phyloP scores from a whole-genome alignment of 2,888 invertebrate genomes.

The Agriopis leucophaearia region DNA sequence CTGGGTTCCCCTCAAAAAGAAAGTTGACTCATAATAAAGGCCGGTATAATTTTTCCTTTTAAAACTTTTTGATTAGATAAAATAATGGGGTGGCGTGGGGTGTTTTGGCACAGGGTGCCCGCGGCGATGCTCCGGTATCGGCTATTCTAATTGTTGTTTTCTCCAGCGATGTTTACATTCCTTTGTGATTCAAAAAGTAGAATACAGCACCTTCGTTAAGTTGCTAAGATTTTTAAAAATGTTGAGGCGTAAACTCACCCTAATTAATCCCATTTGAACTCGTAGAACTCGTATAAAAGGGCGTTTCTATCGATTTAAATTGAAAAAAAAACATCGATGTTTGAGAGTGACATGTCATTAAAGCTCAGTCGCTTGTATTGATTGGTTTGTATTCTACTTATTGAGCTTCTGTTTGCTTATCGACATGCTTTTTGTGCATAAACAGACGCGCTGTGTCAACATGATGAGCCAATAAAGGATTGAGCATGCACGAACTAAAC shows the following conservation, averaged over 20 bases:
- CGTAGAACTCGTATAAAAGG: constrained; percentile 55
- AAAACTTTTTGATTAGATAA: constrained; percentile 88
- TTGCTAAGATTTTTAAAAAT: constrained; percentile 51
- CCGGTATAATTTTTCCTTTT: constrained; percentile 87
- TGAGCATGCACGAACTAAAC: constrained; percentile 13
- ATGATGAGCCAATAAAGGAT: constrained; percentile 29
- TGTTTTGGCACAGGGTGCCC: constrained; percentile 65
- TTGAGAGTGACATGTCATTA: constrained; percentile 65
- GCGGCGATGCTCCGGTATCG: constrained; percentile 81
- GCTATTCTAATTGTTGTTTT: constrained; percentile 85
- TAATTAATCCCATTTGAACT: constrained; percentile 74
- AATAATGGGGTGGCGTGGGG: constrained; percentile 84
- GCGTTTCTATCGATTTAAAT: constrained; percentile 75
- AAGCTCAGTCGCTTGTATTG: constrained; percentile 59
- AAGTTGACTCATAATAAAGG: constrained; percentile 87
- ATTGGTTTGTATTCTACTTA: constrained; percentile 53
- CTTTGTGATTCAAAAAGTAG: constrained; percentile 67
- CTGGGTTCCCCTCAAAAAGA: constrained; percentile 79
- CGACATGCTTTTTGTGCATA: constrained; percentile 28
- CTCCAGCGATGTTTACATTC: constrained; percentile 75
- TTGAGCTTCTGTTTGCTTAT: constrained; percentile 37
- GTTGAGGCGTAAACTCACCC: constrained; percentile 48
- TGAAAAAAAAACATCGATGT: constrained; percentile 78
- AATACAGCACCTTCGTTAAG: constrained; percentile 59
- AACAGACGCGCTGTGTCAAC: constrained; percentile 32